Conservation (phyloP, 2,797 vertebrate genomes). For the Synaphobranchus kaupii region DNA sequence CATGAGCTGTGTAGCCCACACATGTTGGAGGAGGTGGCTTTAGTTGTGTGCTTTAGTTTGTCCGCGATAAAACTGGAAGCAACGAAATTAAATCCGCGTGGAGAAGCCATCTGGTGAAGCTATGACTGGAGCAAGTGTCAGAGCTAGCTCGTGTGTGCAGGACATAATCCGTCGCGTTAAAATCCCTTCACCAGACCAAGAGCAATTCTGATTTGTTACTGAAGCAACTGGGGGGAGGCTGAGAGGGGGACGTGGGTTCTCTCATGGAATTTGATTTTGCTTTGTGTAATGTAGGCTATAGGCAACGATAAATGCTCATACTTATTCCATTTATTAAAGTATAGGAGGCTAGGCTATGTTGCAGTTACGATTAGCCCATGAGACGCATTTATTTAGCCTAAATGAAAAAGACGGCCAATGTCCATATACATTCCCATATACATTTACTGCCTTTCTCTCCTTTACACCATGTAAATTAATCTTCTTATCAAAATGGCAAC, state of each 20-base stretch:
- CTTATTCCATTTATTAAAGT: background rate
- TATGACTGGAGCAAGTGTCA: slow-evolving; percentile 61
- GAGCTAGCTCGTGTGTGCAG: slow-evolving; percentile 47
- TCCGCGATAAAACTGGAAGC: slow-evolving; percentile 34
- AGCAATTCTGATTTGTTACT: background rate
- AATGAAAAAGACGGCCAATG: background rate
- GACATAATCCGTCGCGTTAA: slow-evolving; percentile 48
- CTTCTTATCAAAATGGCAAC: background rate
- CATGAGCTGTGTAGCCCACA: background rate
- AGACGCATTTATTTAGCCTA: background rate
- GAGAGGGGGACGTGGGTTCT: too few species aligned
- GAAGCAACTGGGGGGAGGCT: background rate
- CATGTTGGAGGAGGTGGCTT: background rate
- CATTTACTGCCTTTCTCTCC: too few species aligned
- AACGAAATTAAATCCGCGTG: slow-evolving; percentile 50
- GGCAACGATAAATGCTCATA: background rate
- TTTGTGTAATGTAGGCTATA: background rate
- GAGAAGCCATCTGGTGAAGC: slow-evolving; percentile 65
- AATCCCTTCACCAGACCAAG: background rate
- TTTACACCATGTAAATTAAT: background rate
- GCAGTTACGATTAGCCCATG: background rate
- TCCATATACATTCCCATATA: too few species aligned
- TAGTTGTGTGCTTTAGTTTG: slow-evolving; percentile 40
- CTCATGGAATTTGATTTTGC: background rate
- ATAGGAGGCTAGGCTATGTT: background rate